Evolutionary conservation across 37 sponge, comb jelly and placozoan genomes (phyloP), one percentile per base, ranked within the genome.

Genomic region (Oscarella lobularis): DNA sequence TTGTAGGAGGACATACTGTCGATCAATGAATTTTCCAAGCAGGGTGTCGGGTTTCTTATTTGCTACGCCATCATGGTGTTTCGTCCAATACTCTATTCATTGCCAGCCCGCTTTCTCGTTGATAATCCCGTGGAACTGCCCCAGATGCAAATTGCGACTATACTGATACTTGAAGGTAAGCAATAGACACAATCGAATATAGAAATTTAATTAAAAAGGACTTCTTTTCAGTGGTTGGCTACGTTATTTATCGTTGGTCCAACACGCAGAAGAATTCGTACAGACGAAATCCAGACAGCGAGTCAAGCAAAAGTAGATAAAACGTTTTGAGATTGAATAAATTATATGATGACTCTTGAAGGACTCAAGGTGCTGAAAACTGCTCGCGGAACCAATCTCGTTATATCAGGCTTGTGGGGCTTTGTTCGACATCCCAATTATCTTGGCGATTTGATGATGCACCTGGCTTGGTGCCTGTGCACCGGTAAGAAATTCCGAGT

Each of bases 21-120:
- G 0, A 94, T 86, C 6, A 94, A 90, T 91, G 95, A 94, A 60
- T 79, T 94, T 14, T 79, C 80, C n/a, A 85, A 85, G 39, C 91
- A 94, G 72, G 95, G 95, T 33, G 90, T 94, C 77, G 95, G 95
- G 1, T 94, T 85, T 82, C 90, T 94, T 91, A 77, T 94, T 20
- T 88, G 82, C 0, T 90, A 90, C 38, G 95, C 91, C 2, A 91
- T 90, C 76, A 74, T 94, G 0, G 80, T 81, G 33, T 94, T 91
- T 91, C 88, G 90, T 2, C 95, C 95, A 9, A 88, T 94, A 41
- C 80, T 82, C 39, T 94, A 90, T 76, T 76, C 92, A 32, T 48
- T 94, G 1, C 95, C 90, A 78, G 85, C 95, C 3, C 67, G 95
- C 0, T 94, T 77, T 38, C 82, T 94, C 14, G 95, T 90, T 2